Base-by-base conservation (phyloP, 2,888 invertebrate genomes). In the Atherix ibis region DNA sequence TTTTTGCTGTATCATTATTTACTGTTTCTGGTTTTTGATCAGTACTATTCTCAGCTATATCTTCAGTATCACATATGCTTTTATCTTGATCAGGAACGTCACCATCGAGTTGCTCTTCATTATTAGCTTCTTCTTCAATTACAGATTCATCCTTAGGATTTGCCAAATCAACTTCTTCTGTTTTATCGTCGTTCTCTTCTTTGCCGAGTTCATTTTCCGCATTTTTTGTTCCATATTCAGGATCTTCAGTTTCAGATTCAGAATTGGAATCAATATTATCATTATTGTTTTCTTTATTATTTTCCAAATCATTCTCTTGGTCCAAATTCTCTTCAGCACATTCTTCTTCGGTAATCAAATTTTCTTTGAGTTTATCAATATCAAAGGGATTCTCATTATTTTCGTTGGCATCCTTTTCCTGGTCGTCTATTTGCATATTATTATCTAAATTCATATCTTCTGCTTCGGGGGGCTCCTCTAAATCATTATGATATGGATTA, bases 371-470 rank as follows among this genome's bases (percentile, higher is more conserved):
- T 10, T 70, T 66, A 47, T 87, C 85, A 39, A 85, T 75, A 53
- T 88, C 87, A 50, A 87, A 85, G 0, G 85, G 85, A 70, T 87
- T 82, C 18, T 76, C 75, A 37, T 68, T 62, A 41, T 73, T 69
- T 18, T 64, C 56, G 13, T 55, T 50, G 9, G 49, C 48, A 5
- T 74, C 72, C 16, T 72, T 72, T 51, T 66, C 74, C 44, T 63
- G 76, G 18, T 74, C 81, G 48, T 89, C 87, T 13, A 87, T 60
- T 44, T 87, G 73, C 46, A 88, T 65, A 56, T 91, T 80, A 27
- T 92, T 88, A 0, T 89, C 88, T 39, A 92, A 59, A 50, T 92
- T 88, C 57, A 91, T 73, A 31, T 80, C 73, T 56, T 91, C 87
- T 0, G 87, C 78, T 50, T 89, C 85, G 1, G 80, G 78, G 9